These are phyloP conservation scores for Drosophila setosimentum DNA, from an alignment of 2,888 invertebrate genomes.

Conservation along the genomic window DNA sequence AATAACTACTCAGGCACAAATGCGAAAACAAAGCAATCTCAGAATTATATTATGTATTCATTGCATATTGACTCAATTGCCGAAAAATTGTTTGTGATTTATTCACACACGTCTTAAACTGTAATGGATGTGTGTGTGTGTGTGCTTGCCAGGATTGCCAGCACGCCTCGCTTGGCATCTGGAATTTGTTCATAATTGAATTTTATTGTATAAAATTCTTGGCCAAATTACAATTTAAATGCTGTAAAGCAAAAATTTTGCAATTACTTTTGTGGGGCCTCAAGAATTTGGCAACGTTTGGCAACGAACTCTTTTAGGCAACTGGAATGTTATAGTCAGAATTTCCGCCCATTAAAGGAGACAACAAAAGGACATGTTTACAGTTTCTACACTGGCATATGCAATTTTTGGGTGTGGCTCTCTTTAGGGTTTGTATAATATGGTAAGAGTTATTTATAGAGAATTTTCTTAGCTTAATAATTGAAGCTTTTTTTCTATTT, in stretches of 20 bases:
- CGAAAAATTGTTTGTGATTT: conserved; percentile 53
- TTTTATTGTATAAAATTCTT: conserved; percentile 67
- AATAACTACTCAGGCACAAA: conserved; percentile 23
- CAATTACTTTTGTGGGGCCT: conserved; percentile 58
- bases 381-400: neutral
- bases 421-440: neutral
- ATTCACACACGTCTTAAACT: conserved; percentile 25
- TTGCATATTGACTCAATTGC: conserved; percentile 38
- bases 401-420: neutral
- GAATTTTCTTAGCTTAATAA: neutral
- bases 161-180: conserved; percentile 1
- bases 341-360: conserved; percentile 7
- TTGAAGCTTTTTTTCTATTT: neutral
- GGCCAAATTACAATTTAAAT: conserved; percentile 60
- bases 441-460: neutral
- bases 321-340: conserved; percentile 30
- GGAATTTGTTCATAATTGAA: conserved; percentile 57
- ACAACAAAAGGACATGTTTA: conserved; percentile 4
- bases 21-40: neutral
- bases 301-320: conserved; percentile 16
- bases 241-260: conserved; percentile 47
- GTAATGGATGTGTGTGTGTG: neutral
- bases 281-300: conserved; percentile 23
- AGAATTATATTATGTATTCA: conserved; percentile 51
- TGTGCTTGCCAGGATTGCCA: conserved; percentile 24